Base-by-base conservation (phyloP, 2,113 vertebrate genomes). In the Nannospalax galili region DNA sequence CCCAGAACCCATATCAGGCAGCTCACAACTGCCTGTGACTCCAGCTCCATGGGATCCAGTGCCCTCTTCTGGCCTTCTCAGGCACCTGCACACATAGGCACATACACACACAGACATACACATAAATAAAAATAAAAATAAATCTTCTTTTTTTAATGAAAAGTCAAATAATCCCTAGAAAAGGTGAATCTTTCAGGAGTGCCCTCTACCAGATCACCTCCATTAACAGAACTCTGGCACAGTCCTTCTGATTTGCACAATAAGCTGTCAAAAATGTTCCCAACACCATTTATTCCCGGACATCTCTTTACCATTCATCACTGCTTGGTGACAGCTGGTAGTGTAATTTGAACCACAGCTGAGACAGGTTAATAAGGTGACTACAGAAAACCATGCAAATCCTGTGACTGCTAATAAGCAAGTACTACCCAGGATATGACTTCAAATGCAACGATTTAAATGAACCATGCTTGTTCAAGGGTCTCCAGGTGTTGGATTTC, bases 261-360 rank as follows among this genome's bases (percentile, higher is more conserved):
- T 40, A 87, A 84, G 60, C 67, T 84, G 79, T 87, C 26, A 64
- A 37, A 67, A 48, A 35, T 62, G 78, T 69, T 62, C 16, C 72
- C 69, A 58, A 4, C 35, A 56, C 10, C 20, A 69, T 85, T 77
- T 42, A 85, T 42, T 89, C 62, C 70, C 69, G 78, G 81, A 77
- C 67, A 56, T 73, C 15, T 86, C 37, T 62, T 2, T 26, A 20
- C 80, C 77, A 74, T 82, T 79, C 73, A 82, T 91, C 92, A 93
- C 79, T 88, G 52, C 42, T 69, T 75, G 42, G 84, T 94, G 97
- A 96, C 95, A 97, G 42, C 95, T 94, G 93, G 91, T 94, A 92
- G 95, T 86, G 70, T 45, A 74, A 91, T 80, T 52, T 94, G 84
- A 80, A 80, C 58, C 24, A 62, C 3, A 91, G n/a, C 40, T 56